Evolutionary conservation across 2,888 invertebrate genomes (phyloP), one percentile per base, ranked within the genome.

Genomic region (Octonoba sinensis): DNA sequence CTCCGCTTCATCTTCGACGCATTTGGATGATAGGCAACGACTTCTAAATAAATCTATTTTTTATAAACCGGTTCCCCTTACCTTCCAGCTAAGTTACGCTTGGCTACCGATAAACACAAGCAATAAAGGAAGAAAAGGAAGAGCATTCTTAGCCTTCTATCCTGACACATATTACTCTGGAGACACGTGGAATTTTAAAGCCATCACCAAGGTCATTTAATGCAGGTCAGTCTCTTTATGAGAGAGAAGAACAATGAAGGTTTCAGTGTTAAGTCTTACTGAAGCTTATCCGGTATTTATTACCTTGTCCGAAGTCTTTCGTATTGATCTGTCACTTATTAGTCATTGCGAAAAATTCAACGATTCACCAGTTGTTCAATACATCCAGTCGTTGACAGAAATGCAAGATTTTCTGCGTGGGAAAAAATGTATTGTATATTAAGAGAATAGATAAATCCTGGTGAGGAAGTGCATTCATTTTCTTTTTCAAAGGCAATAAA

Each of bases 21-120:
- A n/a, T 59, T 66, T 46, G 24, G 22, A 46, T 65, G 56, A 69
- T 51, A 66, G 59, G 74, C 56, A 74, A 74, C 74, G 72, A 67
- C 62, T 67, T 69, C 75, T 75, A 75, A 75, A 69, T 62, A 75
- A 75, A 69, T 62, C 60, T 46, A 13, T 46, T 44, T 57, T 46
- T 13, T 22, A n/a, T 57, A 74, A 67, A 67, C 67, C 67, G 67
- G 67, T 75, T 49, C 54, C 24, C 36, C 47, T 54, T 60, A n/a
- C 47, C 62, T 71, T 13, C 57, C 12, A 60, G 18, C 57, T 66
- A 65, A 67, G 67, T 60, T 67, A 75, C 75, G 75, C 75, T 20
- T 71, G 71, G 71, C 49, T 71, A 60, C 67, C 67, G 67, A 69
- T 75, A 60, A 67, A 69, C 75, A 67, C 59, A 20, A 24, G 66